Evolutionary conservation across 2,888 invertebrate genomes (phyloP), one percentile per base, ranked within the genome.

Genomic region (Anarsia innoxiella): DNA sequence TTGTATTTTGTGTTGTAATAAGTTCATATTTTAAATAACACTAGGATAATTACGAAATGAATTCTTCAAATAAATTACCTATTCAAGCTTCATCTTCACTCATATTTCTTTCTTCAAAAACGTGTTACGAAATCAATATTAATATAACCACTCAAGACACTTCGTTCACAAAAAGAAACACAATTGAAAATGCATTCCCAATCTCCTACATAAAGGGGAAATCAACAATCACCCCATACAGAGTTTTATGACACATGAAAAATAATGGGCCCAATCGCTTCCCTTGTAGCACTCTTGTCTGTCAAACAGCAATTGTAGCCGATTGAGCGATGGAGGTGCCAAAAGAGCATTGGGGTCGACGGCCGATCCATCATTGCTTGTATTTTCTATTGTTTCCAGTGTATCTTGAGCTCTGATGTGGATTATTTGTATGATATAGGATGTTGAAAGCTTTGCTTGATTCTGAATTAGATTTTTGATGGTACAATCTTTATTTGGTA

Each of bases 271-370:
- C 63, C 71, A 71, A 74, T 76, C 70, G 65, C 55, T 62, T 61
- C 57, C 59, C 49, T 26, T 34, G 49, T 56, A 62, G 62, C 72
- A 68, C 71, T 65, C 62, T 53, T 56, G 49, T 58, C 42, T 64
- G 69, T 72, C 77, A 72, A 78, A 78, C 76, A 60, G 61, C 65
- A 71, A 79, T 78, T 69, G 69, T 66, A 59, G 66, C 53, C 72
- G 58, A 79, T 82, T 80, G 82, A 82, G 70, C 73, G 80, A 80
- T 82, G 75, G 68, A 60, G 59, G 63, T 66, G 74, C 68, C 79
- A 71, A 77, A 78, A 75, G 71, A 73, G 69, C 73, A 71, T 71
- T 65, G 67, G 74, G 12, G 65, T 66, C 62, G 71, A 60, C 66
- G 61, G 56, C 66, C 66, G 62, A 82, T 82, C 79, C 75, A 80